phyloP scores from a whole-genome alignment of 2,797 vertebrate species.

The Peromyscus eremicus region DNA sequence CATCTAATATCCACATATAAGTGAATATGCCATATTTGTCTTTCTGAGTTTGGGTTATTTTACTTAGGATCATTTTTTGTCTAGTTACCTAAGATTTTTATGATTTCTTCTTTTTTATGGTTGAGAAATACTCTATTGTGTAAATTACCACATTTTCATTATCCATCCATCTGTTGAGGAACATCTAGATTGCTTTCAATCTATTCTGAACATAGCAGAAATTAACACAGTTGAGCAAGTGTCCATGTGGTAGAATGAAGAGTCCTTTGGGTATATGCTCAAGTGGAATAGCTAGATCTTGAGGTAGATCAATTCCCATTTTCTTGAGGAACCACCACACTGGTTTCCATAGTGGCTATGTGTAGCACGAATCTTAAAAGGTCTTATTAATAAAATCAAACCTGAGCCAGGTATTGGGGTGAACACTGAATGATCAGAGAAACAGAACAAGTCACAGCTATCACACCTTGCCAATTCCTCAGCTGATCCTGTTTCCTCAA shows the following conservation, averaged over 20 bases:
- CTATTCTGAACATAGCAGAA: not conserved
- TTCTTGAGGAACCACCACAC: too few relatives aligned
- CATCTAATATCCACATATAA: not conserved
- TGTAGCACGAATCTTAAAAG: too few relatives aligned
- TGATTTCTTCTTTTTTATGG: not conserved
- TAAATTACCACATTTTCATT: not conserved
- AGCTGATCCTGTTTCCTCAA: too few relatives aligned
- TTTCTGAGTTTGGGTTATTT: not conserved
- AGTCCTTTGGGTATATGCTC: not conserved
- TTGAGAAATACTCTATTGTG: not conserved
- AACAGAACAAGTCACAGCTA: too few relatives aligned
- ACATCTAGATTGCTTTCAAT: not conserved
- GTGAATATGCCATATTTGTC: not conserved
- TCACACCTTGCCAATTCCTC: too few relatives aligned
- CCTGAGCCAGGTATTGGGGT: too few relatives aligned
- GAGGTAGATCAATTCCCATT: not conserved
- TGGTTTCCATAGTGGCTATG: too few relatives aligned
- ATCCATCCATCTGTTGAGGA: not conserved
- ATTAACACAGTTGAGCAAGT: not conserved
- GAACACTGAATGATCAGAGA: too few relatives aligned
- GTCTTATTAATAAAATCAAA: too few relatives aligned
- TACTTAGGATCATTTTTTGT: not conserved
- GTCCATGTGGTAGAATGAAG: not conserved
- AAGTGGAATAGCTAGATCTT: not conserved
- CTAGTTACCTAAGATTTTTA: not conserved